These are phyloP conservation scores for Porites divaricata DNA, from an alignment of 92 coral and sea anemone species.

Conservation along the genomic window DNA sequence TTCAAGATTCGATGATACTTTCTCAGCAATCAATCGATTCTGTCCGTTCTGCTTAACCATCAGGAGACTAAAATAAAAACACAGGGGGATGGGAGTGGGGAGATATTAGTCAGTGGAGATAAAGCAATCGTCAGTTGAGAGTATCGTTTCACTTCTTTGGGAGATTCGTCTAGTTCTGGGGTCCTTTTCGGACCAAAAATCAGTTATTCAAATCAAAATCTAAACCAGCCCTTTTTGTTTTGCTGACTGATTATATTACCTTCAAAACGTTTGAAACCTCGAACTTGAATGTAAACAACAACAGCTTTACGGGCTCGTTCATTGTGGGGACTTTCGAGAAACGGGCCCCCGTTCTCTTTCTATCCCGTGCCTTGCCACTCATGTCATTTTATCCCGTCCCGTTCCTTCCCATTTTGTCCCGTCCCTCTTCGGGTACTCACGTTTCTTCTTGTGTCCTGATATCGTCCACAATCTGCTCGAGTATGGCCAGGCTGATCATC, in stretches of 20 bases:
- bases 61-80: constrained; percentile 22
- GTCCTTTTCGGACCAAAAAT: no score
- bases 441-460: constrained; percentile 57
- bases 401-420: background rate
- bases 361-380: background rate
- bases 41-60: constrained; percentile 54
- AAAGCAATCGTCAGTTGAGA: background rate
- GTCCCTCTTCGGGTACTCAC: constrained; percentile 20
- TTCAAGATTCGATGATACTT: constrained; percentile 20
- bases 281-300: no score
- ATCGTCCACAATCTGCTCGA: constrained; percentile 75
- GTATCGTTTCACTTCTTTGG: no score
- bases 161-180: no score
- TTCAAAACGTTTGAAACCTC: no score
- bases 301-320: no score
- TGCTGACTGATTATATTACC: no score
- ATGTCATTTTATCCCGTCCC: constrained; percentile 6
- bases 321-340: no score
- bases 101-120: background rate
- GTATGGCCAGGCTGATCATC: constrained; percentile 63
- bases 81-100: background rate
- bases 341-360: background rate
- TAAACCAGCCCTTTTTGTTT: no score
- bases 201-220: no score
- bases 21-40: constrained; percentile 38